These are phyloP conservation scores for Altica lythri DNA, from an alignment of 2,888 invertebrate genomes.

Conservation along the genomic window DNA sequence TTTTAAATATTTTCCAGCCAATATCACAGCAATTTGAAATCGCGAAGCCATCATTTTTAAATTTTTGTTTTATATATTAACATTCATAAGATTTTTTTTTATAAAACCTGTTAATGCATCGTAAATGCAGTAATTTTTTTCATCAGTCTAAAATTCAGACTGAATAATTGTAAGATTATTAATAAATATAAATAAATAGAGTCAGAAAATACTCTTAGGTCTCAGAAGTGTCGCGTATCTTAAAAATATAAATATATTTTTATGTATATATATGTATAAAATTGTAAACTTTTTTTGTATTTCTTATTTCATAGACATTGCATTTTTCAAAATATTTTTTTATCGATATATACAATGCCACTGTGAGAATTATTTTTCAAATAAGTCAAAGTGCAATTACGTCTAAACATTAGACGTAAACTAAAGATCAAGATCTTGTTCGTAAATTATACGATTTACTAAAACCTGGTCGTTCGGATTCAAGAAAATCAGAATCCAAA, in stretches of 20 bases:
- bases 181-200: no score
- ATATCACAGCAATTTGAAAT: constrained; percentile 22
- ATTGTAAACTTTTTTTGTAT: no score
- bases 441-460: constrained; percentile 53
- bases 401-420: constrained; percentile 32
- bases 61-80: neutral
- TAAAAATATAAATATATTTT: no score
- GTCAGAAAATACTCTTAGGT: no score
- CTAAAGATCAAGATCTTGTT: constrained; percentile 51
- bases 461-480: constrained; percentile 52
- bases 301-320: no score
- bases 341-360: no score
- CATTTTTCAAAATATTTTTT: no score
- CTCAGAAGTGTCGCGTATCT: no score
- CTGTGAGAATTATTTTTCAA: neutral
- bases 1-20: constrained; percentile 17
- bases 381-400: neutral
- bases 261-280: no score
- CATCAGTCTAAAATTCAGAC: neutral
- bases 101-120: neutral
- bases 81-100: neutral
- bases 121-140: neutral
- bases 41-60: constrained; percentile 10
- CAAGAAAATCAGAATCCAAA: constrained; percentile 46
- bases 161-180: no score